These are phyloP conservation scores for Thymelicus lineola DNA, from an alignment of 2,888 invertebrate species.

Conservation along the genomic window DNA sequence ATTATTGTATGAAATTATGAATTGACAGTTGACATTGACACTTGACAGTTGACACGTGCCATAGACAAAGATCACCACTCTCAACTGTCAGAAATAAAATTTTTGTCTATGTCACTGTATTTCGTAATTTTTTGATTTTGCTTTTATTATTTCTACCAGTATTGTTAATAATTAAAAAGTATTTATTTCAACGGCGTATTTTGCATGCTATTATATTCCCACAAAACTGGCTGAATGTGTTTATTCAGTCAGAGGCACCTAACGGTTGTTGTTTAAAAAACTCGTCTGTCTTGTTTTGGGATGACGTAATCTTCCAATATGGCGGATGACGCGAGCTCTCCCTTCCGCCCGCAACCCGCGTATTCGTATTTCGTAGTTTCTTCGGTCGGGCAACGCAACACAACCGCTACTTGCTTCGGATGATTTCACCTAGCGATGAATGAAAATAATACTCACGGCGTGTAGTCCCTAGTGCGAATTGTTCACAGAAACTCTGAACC, in stretches of 20 bases:
- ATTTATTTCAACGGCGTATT: no score
- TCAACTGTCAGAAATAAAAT: no score
- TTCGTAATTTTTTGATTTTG: no score
- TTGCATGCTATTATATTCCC: no score
- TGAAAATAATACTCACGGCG: slow-evolving; percentile 69
- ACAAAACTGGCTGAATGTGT: slow-evolving; percentile 12
- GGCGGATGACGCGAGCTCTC: slow-evolving; percentile 81
- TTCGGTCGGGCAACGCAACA: slow-evolving; percentile 58
- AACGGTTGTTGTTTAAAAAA: slow-evolving; percentile 24
- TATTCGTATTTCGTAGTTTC: slow-evolving; percentile 56
- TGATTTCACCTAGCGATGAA: slow-evolving; percentile 78
- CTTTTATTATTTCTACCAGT: no score
- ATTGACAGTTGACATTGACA: neutral
- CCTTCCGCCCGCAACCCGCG: slow-evolving; percentile 58
- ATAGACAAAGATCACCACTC: no score
- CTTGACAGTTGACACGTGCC: neutral
- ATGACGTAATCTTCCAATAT: slow-evolving; percentile 82
- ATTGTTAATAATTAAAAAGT: no score
- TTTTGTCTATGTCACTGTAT: no score
- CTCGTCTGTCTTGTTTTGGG: slow-evolving; percentile 42
- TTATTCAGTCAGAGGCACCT: neutral
- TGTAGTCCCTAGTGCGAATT: slow-evolving; percentile 55
- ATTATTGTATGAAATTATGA: no score
- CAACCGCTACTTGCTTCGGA: slow-evolving; percentile 63
- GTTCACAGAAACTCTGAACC: slow-evolving; percentile 62